phyloP scores from a whole-genome alignment of 2,797 vertebrate genomes.

The Sebastes melanostomus region DNA sequence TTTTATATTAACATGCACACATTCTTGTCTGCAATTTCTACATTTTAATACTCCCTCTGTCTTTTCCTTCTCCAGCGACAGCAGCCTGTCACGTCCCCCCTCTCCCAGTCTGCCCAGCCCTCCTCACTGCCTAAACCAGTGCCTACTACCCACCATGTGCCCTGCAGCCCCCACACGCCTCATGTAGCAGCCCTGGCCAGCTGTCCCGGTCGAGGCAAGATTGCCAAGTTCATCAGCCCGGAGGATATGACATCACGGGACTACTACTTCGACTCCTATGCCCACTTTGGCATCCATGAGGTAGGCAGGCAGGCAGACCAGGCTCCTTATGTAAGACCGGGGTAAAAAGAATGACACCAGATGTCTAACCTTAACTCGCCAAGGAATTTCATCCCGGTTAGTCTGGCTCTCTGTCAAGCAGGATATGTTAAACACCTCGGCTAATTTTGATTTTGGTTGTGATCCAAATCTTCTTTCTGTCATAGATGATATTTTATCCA shows the following conservation, averaged over 20 bases:
- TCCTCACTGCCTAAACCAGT: constrained; percentile 86
- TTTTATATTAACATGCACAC: background rate
- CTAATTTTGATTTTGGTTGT: constrained; percentile 2
- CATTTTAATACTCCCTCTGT: background rate
- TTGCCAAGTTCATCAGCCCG: constrained; percentile 92
- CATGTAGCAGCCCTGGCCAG: constrained; percentile 86
- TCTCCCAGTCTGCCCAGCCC: constrained; percentile 88
- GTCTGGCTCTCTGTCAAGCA: constrained; percentile 1
- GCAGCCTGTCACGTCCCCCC: constrained; percentile 77
- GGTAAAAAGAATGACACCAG: constrained; percentile 20
- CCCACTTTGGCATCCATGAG: constrained; percentile 99
- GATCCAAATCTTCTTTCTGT: constrained; percentile 3
- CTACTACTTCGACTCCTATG: constrained; percentile 99
- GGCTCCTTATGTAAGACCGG: background rate
- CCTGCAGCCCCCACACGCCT: constrained; percentile 75
- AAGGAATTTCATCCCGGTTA: constrained; percentile 12
- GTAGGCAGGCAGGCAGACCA: constrained; percentile 71
- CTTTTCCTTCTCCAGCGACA: constrained; percentile 44
- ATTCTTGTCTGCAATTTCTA: background rate
- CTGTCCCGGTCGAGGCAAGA: constrained; percentile 91
- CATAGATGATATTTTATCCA: background rate
- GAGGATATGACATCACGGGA: constrained; percentile 99
- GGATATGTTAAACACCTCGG: background rate
- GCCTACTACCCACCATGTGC: constrained; percentile 85
- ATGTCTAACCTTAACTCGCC: constrained; percentile 5